A percentile compares a stretch with the other conserved stretches of the same genome.
Evolutionary conservation across 1,140 invertebrate species (phyloP).

Genomic region (Uloborus diversus): DNA sequence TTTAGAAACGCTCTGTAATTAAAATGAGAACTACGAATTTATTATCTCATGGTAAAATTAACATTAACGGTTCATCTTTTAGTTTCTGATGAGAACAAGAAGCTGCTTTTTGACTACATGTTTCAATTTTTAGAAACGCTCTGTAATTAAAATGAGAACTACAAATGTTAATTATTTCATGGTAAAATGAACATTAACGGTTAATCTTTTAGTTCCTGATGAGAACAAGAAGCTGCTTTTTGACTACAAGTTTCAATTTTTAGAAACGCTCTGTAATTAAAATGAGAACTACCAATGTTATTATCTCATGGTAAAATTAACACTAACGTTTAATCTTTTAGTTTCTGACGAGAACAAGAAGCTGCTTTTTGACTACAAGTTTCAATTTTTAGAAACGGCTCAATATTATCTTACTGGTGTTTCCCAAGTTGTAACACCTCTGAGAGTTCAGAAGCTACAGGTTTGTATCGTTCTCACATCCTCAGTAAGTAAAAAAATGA

Average conservation of each 20-base stretch:
- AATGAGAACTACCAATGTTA: too few species aligned
- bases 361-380: not conserved
- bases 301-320: too few species aligned
- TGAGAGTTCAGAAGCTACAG: not conserved
- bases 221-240: not conserved
- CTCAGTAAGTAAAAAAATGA: too few species aligned
- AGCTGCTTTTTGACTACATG: not conserved
- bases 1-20: not conserved
- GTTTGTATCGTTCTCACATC: too few species aligned
- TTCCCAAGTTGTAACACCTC: not conserved
- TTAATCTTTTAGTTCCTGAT: not conserved
- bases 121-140: not conserved
- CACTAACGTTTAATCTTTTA: too few species aligned
- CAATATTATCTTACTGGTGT: not conserved
- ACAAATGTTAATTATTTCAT: too few species aligned
- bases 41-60: too few species aligned
- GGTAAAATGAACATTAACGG: too few species aligned
- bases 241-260: not conserved
- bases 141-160: too few species aligned
- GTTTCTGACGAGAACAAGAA: not conserved
- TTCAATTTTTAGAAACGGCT: not conserved
- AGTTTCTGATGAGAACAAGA: not conserved
- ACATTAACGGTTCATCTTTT: too few species aligned
- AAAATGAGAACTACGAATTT: too few species aligned
- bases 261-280: too few species aligned